Evolutionary conservation across 2,797 vertebrate genomes (phyloP).

Genomic region (Vireo griseus): DNA sequence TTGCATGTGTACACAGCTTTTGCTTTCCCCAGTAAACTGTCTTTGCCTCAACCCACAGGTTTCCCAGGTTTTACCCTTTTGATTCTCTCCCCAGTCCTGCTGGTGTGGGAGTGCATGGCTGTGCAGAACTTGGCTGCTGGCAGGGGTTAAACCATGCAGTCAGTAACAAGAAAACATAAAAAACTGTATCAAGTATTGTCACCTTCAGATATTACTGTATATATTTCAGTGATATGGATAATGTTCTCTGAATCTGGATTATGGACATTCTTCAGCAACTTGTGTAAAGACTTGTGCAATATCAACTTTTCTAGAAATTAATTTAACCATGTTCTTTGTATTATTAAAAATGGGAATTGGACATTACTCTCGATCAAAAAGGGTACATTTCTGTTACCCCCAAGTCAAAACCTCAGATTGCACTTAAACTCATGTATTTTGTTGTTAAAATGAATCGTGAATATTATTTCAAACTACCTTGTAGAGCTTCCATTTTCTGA

Average conservation of each 20-base stretch:
- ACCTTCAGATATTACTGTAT: background rate
- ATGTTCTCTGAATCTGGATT: background rate
- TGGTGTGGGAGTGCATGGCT: accelerated
- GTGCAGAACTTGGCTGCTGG: background rate
- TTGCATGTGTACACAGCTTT: background rate
- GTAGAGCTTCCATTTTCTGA: background rate
- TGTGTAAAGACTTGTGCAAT: background rate
- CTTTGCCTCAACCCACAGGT: accelerated
- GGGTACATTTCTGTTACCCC: background rate
- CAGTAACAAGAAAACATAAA: background rate
- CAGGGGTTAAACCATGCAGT: background rate
- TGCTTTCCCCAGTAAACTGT: background rate
- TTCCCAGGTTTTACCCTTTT: background rate
- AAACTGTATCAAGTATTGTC: background rate
- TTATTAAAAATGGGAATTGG: background rate
- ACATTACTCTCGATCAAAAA: background rate
- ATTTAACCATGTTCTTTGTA: background rate
- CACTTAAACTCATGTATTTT: background rate
- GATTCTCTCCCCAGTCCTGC: accelerated
- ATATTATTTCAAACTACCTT: background rate
- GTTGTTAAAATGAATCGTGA: background rate
- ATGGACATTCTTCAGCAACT: background rate
- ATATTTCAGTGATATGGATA: background rate
- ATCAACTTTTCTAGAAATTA: background rate
- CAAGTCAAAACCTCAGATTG: background rate